phyloP scores from a whole-genome alignment of 2,888 invertebrate genomes.

The Drosophila mimica region DNA sequence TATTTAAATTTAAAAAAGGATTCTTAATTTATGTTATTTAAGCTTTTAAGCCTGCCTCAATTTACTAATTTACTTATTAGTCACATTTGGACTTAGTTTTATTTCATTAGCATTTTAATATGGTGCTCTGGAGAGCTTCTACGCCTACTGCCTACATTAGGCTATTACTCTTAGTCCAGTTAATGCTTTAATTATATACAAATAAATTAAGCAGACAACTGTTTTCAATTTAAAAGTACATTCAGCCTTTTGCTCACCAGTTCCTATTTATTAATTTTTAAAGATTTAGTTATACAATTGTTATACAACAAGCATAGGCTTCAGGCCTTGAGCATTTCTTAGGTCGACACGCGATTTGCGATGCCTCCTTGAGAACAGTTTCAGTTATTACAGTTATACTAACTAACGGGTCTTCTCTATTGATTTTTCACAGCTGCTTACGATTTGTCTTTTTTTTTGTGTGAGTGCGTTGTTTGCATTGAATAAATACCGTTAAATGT shows the following conservation, averaged over 20 bases:
- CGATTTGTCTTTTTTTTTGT: slow-evolving; percentile 1
- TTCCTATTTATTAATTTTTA: not conserved
- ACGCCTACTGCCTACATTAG: not conserved
- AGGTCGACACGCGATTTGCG: slow-evolving; percentile 55
- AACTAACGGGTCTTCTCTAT: slow-evolving; percentile 28
- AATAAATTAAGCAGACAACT: not conserved
- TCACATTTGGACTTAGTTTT: not conserved
- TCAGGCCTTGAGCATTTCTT: slow-evolving; percentile 29
- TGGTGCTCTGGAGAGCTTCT: slow-evolving; percentile 11
- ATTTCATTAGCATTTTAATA: slow-evolving; percentile 62
- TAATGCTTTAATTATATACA: not conserved
- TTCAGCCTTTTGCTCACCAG: not conserved
- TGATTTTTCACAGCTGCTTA: slow-evolving; percentile 42
- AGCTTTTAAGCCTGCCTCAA: not conserved
- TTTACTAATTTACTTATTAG: not conserved
- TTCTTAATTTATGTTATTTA: not conserved
- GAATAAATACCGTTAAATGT: slow-evolving; percentile 5
- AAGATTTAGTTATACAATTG: slow-evolving; percentile 23
- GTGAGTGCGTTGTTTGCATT: slow-evolving; percentile 5
- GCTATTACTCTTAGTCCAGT: not conserved
- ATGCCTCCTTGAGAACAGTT: slow-evolving; percentile 32
- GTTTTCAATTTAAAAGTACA: not conserved
- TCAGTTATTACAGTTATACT: not conserved
- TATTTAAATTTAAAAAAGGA: too few relatives aligned
- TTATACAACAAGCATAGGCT: slow-evolving; percentile 11